Evolutionary conservation across 2,888 invertebrate species (phyloP).

Genomic region (Laspeyria flexula): DNA sequence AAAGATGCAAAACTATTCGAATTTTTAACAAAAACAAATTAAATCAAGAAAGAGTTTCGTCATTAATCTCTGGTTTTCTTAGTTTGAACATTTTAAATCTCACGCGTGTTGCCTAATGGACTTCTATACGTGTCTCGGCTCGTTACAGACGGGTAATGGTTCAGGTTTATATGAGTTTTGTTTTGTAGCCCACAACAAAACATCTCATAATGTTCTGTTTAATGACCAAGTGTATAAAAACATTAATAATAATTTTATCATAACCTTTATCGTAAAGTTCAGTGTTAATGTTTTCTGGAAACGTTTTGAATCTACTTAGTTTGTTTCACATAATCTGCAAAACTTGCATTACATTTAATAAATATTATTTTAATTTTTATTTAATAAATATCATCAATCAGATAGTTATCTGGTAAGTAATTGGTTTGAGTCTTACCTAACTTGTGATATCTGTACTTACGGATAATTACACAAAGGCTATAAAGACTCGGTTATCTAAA

Average conservation of each 20-base stretch:
- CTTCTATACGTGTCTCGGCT: conserved; percentile 50
- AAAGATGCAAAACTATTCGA: background rate
- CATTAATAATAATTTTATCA: conserved; percentile 33
- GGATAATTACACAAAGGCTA: no score
- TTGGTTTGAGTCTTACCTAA: no score
- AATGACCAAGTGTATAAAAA: conserved; percentile 57
- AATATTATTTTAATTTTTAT: no score
- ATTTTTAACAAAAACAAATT: background rate
- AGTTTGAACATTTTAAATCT: conserved; percentile 49
- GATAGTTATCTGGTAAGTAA: no score
- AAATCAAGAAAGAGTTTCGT: conserved; percentile 6
- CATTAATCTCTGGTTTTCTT: conserved; percentile 30
- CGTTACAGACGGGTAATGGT: conserved; percentile 61
- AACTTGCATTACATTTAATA: no score
- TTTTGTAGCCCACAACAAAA: conserved; percentile 46
- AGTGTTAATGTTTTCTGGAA: background rate
- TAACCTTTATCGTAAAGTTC: conserved; percentile 11
- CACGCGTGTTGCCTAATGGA: conserved; percentile 52
- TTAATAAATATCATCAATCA: no score
- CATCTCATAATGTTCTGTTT: conserved; percentile 55
- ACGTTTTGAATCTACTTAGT: background rate
- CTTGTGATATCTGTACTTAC: no score
- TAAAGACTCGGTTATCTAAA: no score
- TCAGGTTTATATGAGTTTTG: conserved; percentile 64
- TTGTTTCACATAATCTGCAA: background rate